A percentile compares a stretch with the other conserved stretches of the same genome.
These are phyloP conservation scores for Cheirogaleus medius DNA, from an alignment of 2,113 vertebrate genomes.

Conservation along the genomic window DNA sequence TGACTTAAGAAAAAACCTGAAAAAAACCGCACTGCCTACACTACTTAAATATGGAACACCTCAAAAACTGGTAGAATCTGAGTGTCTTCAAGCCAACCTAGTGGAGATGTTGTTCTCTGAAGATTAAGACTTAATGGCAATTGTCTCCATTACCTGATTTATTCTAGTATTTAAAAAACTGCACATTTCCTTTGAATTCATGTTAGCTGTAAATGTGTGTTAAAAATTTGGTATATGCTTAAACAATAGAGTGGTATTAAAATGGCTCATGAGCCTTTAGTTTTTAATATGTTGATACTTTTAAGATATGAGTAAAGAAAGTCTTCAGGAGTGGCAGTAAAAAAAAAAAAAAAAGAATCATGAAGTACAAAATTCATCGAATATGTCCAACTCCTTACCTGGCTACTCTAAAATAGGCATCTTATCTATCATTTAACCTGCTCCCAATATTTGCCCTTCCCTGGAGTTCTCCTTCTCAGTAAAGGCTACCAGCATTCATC, in stretches of 20 bases:
- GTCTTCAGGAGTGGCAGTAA: background rate
- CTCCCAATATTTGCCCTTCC: too few relatives aligned
- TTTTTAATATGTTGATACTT: background rate
- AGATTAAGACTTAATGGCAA: slow-evolving; percentile 84
- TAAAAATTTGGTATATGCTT: slow-evolving; percentile 5
- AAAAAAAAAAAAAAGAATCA: too few relatives aligned
- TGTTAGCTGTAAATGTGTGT: slow-evolving; percentile 39
- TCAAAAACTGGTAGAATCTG: slow-evolving; percentile 96
- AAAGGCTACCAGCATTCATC: too few relatives aligned
- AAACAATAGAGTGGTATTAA: slow-evolving; percentile 40
- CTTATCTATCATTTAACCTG: too few relatives aligned
- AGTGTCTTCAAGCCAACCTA: slow-evolving; percentile 93
- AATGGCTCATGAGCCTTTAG: background rate
- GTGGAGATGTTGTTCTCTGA: slow-evolving; percentile 97
- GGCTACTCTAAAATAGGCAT: too few relatives aligned
- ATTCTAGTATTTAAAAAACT: slow-evolving; percentile 21
- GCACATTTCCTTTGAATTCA: slow-evolving; percentile 30
- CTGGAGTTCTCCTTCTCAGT: too few relatives aligned
- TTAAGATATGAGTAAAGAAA: background rate
- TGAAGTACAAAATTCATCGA: too few relatives aligned
- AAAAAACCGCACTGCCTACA: slow-evolving; percentile 94
- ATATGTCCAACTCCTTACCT: too few relatives aligned
- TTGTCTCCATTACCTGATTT: slow-evolving; percentile 28
- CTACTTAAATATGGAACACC: slow-evolving; percentile 95
- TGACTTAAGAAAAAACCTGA: slow-evolving; percentile 93